Evolutionary conservation across 30 jellyfish, hydroid and myxozoan species (phyloP).

Genomic region (Aurelia aurita): DNA sequence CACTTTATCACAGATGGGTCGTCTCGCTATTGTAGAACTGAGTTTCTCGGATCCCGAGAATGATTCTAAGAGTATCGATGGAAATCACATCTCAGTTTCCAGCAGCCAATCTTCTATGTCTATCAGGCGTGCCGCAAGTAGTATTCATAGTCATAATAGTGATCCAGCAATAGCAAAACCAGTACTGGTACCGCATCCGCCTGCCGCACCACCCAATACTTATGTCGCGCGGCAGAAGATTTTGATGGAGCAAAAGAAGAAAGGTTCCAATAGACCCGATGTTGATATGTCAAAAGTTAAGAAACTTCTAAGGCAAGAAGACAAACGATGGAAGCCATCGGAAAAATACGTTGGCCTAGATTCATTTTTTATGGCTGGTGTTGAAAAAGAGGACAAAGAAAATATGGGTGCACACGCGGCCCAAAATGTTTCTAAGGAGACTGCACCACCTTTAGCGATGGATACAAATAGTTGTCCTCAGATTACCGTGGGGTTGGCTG

Average conservation of each 20-base stretch:
- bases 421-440: background rate
- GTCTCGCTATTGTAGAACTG: constrained; percentile 73
- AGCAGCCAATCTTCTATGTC: constrained; percentile 46
- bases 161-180: background rate
- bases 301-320: background rate
- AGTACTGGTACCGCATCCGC: constrained; percentile 47
- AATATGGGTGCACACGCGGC: background rate
- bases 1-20: constrained; percentile 82
- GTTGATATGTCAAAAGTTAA: background rate
- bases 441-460: background rate
- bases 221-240: constrained; percentile 78
- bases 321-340: constrained; percentile 54
- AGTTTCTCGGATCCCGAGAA: constrained; percentile 79
- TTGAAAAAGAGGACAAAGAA: constrained; percentile 58
- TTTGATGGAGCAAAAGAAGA: constrained; percentile 43
- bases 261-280: constrained; percentile 26
- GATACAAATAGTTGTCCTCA: constrained; percentile 27
- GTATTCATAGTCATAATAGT: constrained; percentile 6
- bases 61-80: constrained; percentile 54
- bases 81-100: background rate
- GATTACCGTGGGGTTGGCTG: constrained; percentile 28
- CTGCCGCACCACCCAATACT: constrained; percentile 54
- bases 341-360: constrained; percentile 59
- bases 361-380: constrained; percentile 81
- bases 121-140: constrained; percentile 56